Evolutionary conservation across 2,797 vertebrate species (phyloP), one percentile per base, ranked within the genome.

Genomic region (Phoebastria nigripes): DNA sequence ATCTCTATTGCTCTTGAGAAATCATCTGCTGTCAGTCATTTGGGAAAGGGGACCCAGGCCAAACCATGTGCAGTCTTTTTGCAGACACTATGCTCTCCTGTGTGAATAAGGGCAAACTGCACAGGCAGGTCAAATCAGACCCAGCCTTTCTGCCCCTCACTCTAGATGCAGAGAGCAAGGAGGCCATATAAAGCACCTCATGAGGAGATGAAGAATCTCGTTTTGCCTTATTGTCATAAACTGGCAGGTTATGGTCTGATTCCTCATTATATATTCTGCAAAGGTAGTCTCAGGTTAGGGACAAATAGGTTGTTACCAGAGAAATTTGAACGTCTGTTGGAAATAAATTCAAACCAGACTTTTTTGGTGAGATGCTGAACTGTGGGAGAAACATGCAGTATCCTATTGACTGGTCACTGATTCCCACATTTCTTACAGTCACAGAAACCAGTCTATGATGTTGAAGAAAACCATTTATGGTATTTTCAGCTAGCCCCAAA

Each of bases 241-340:
- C 24, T 24, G 22, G 8, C 18, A 31, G 49, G 21, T 61, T 62
- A 28, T 59, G 15, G 12, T 33, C 69, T 69, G 56, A 37, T n/a
- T 83, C 8, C 10, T 90, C 37, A 37, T 67, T 55, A 19, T 2
- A 19, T 10, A 9, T n/a, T 58, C 62, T 46, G 6, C 31, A 55
- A 61, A 81, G 31, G 70, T 6, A 44, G 11, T 12, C 22, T 42
- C 2, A 5, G 26, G 28, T 70, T 82, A 79, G 46, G 20, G 25
- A 31, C 20, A 78, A 69, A 18, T 4, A 46, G 33, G 3, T 52
- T 39, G 14, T 44, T n/a, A 56, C 16, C 73, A 66, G n/a, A 55
- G 22, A 82, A 73, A 59, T 56, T 2, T 33, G 18, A 83, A 63
- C 0, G 0, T 37, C 16, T 56, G 12, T 26, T 4, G 1, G 47